Base-by-base conservation (phyloP, 2,113 vertebrate species). In the Falcunculus frontatus region DNA sequence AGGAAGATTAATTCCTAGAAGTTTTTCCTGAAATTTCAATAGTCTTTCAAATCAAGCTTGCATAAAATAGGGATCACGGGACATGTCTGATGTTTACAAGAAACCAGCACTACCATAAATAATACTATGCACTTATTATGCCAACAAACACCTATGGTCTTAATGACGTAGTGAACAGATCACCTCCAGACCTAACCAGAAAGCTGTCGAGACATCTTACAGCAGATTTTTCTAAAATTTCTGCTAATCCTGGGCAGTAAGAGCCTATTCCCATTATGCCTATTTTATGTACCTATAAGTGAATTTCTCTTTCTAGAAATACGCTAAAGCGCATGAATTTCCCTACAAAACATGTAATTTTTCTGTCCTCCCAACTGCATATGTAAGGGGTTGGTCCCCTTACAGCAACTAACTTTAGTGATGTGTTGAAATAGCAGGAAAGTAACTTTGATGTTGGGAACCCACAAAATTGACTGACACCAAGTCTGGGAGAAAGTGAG, bases 1-100 rank as follows among this genome's bases (percentile, higher is more conserved):
- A 60, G 69, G 84, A 63, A 95, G 86, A 67, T n/a, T 77, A 80
- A 89, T 93, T 95, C 89, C 89, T 94, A 74, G 62, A 95, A 94
- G 87, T 21, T 89, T 85, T 75, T 84, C 95, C 89, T 91, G 82
- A 91, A 75, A 77, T 88, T 80, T 77, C 85, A 93, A 60, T 32
- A 65, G 63, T 27, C 91, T 88, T 95, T 77, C 85, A 85, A 90
- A 91, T 70, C 72, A 83, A 83, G 81, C 64, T 67, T 42, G 79
- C 83, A 92, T 88, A 78, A 90, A 90, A 53, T 3, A 84, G 30
- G 39, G 59, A 88, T 90, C 90, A 88, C 3, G 49, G 41, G 85
- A 96, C 72, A 25, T 1, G 16, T 20, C 70, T 80, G 50, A 83
- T 70, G 33, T 41, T 77, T 74, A 73, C 50, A 68, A 70, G 68